These are phyloP conservation scores for Clunio marinus DNA, from an alignment of 2,888 invertebrate genomes.

Conservation along the genomic window DNA sequence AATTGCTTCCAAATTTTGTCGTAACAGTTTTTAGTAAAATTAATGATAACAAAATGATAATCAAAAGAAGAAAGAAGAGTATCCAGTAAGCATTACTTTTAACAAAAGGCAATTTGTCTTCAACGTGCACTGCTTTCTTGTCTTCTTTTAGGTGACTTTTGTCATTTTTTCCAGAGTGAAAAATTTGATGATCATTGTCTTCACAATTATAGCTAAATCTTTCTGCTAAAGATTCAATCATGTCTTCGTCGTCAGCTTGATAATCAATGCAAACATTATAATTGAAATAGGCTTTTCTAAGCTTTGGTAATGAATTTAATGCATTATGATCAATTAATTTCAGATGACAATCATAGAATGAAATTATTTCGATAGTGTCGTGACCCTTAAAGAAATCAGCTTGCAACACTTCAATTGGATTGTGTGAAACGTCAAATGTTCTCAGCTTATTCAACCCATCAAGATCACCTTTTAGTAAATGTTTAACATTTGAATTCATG, in stretches of 20 bases:
- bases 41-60: too few species aligned
- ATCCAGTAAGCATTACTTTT: too few species aligned
- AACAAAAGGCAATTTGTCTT: too few species aligned
- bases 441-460: neutral
- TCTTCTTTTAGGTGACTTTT: too few species aligned
- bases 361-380: neutral
- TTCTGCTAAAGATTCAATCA: too few species aligned
- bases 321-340: neutral
- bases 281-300: neutral
- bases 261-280: neutral
- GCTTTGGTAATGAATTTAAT: neutral
- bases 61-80: too few species aligned
- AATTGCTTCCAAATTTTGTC: neutral
- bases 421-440: neutral
- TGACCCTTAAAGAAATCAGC: neutral
- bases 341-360: neutral
- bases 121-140: too few species aligned
- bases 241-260: too few species aligned
- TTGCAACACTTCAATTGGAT: neutral
- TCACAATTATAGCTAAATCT: too few species aligned
- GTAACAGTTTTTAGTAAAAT: too few species aligned
- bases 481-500: constrained; percentile 4
- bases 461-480: neutral
- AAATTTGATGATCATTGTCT: too few species aligned
- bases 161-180: too few species aligned